Base-by-base conservation (phyloP, 2,888 invertebrate species). In the Odontothrips loti region DNA sequence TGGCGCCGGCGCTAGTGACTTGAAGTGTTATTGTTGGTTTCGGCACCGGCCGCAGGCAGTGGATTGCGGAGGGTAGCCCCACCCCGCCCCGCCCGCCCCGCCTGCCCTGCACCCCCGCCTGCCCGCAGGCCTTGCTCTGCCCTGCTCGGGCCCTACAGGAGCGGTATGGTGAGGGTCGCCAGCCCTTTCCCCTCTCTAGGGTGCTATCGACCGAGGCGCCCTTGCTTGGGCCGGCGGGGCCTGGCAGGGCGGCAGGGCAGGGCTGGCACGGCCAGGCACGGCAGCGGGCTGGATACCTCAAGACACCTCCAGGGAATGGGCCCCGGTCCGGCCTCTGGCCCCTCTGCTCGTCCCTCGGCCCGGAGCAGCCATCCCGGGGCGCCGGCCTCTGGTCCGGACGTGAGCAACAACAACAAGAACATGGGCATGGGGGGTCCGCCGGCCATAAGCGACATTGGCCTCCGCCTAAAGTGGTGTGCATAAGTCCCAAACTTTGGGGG, bases 11-110 rank as follows among this genome's bases (percentile, higher is more conserved):
- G 58, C 4, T 58, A 58, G 58, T 58, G 58, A 58, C 58, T 58
- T 58, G 58, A 58, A 58, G 58, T 58, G 58, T 58, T 58, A 58
- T 58, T 58, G 58, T 58, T 4, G 58, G 58, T 58, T 58, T 58
- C 58, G 58, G 58, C 58, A 6, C 58, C 58, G 34, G 34, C 34
- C 10, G 20, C 58, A 2, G 34, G 34, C 34, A 43, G 34, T 43
- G 34, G 34, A n/a, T n/a, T n/a, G 34, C 34, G 2, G 34, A 43
- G 34, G 34, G 34, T 43, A 43, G 34, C 34, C 58, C 15, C 58
- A 0, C 20, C 2, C 58, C 17, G 58, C 15, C 58, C 20, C 58
- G 6, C 20, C 58, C 15, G 17, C 0, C 58, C 17, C 51, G 51
- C 51, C 1, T 15, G 51, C 3, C 48, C 48, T 48, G 10, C 48